These are phyloP conservation scores for Lacanobia wlatinum DNA, from an alignment of 2,888 invertebrate species.

Conservation along the genomic window DNA sequence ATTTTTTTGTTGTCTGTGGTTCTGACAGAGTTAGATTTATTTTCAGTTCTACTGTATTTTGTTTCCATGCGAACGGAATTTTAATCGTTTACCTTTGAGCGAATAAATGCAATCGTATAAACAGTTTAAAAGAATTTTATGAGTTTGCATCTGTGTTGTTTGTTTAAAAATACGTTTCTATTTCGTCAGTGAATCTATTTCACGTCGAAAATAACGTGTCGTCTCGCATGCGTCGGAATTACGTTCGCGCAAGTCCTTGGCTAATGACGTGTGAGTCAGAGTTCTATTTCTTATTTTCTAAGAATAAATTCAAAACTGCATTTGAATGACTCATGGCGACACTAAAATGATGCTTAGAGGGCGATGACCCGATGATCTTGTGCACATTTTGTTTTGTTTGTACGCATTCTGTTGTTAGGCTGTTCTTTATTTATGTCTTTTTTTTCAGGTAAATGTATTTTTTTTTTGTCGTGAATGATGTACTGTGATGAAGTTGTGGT, in stretches of 20 bases:
- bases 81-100: slow-evolving; percentile 25
- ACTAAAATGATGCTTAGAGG: slow-evolving; percentile 78
- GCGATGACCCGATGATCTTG: slow-evolving; percentile 84
- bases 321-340: slow-evolving; percentile 82
- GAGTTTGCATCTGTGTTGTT: slow-evolving; percentile 46
- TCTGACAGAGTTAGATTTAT: slow-evolving; percentile 48
- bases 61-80: slow-evolving; percentile 38
- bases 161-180: slow-evolving; percentile 53
- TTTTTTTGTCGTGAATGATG: slow-evolving; percentile 17
- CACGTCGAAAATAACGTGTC: slow-evolving; percentile 73
- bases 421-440: slow-evolving; percentile 32
- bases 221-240: slow-evolving; percentile 66
- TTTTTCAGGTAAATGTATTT: slow-evolving; percentile 32
- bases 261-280: slow-evolving; percentile 83
- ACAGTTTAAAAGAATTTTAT: slow-evolving; percentile 15
- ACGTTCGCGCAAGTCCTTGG: slow-evolving; percentile 80
- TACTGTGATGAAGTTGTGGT: not conserved
- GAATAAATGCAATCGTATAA: slow-evolving; percentile 25
- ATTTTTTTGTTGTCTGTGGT: slow-evolving; percentile 52
- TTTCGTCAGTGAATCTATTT: slow-evolving; percentile 65
- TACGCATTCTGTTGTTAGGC: slow-evolving; percentile 44
- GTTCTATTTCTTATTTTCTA: slow-evolving; percentile 88
- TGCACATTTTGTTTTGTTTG: slow-evolving; percentile 66
- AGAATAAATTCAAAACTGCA: slow-evolving; percentile 89
- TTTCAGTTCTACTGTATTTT: slow-evolving; percentile 27